Conservation (phyloP, 2,888 invertebrate species). For the Proisotoma minuta region DNA sequence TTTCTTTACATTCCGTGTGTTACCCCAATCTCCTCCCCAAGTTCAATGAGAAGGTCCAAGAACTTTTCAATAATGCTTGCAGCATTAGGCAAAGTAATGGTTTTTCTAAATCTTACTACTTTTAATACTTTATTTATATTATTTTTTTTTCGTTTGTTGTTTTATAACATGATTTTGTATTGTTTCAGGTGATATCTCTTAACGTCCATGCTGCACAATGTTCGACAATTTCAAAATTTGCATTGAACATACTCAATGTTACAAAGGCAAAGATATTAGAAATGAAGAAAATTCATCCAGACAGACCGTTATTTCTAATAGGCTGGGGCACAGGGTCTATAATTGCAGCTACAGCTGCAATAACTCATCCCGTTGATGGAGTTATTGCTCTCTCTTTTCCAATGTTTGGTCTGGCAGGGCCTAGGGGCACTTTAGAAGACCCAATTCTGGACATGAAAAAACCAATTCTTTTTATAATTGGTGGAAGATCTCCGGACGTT, state of each 20-base stretch:
- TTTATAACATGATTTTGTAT: background rate
- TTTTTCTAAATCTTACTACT: background rate
- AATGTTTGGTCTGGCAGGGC: slow-evolving; percentile 65
- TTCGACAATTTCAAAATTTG: slow-evolving; percentile 49
- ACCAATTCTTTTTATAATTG: slow-evolving; percentile 72
- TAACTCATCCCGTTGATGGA: slow-evolving; percentile 59
- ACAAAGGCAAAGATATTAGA: slow-evolving; percentile 69
- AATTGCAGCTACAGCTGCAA: slow-evolving; percentile 59
- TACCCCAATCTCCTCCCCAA: slow-evolving; percentile 47
- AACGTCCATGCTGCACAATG: background rate
- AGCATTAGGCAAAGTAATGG: slow-evolving; percentile 37
- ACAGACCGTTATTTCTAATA: slow-evolving; percentile 67
- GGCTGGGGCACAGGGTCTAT: slow-evolving; percentile 74
- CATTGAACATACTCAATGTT: slow-evolving; percentile 59
- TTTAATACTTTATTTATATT: background rate
- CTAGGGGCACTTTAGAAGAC: slow-evolving; percentile 71
- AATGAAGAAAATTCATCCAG: slow-evolving; percentile 62
- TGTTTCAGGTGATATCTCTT: slow-evolving; percentile 5
- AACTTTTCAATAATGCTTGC: slow-evolving; percentile 31
- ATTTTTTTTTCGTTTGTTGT: no score
- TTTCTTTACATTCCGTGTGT: slow-evolving; percentile 62
- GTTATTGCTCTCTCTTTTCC: slow-evolving; percentile 76
- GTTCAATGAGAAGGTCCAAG: slow-evolving; percentile 26
- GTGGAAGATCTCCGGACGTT: slow-evolving; percentile 64
- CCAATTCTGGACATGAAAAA: slow-evolving; percentile 65